Base-by-base conservation (phyloP, 2,113 vertebrate genomes). In the Oenanthe oenanthe region DNA sequence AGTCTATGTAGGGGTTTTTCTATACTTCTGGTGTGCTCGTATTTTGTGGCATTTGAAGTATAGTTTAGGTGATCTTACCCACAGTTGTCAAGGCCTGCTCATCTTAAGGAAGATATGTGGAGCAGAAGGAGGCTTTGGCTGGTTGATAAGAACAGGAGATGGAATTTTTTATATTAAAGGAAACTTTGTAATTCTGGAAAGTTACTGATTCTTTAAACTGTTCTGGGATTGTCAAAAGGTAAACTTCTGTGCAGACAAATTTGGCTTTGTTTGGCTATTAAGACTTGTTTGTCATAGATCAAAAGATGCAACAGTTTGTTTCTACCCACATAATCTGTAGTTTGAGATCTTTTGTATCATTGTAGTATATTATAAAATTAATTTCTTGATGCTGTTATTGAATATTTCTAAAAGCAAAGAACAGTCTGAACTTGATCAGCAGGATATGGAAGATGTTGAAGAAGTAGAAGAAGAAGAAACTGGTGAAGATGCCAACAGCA, bases 381-480 rank as follows among this genome's bases (percentile, higher is more conserved):
- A 92, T 17, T 72, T 86, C 6, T 96, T 54, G 24, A 54, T 89
- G 32, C 47, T 93, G 25, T 71, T 83, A 15, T 54, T 85, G 70
- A 68, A 88, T 84, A 73, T 85, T 94, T 40, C 80, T 95, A 31
- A 92, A 97, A 99, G 99, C 98, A 99, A 99, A 99, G 99, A 99
- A 96, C 98, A 99, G 94, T 96, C 99, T 94, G 99, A 99, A 97
- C 98, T 99, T 97, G 99, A 99, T 97, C 99, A 99, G 57, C 99
- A 99, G 96, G 99, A 99, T 95, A 99, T 99, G 99, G 99, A 99
- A 97, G 99, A 99, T 75, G 99, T 99, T 96, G 99, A 99, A 97
- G 99, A 99, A 88, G 98, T 99, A 92, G 99, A 99, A 93, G 99
- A 99, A 75, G 98, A 98, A 95, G 99, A 99, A 98, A 98, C 98